phyloP scores from a whole-genome alignment of 2,113 vertebrate species.

The Cnemophilus loriae region DNA sequence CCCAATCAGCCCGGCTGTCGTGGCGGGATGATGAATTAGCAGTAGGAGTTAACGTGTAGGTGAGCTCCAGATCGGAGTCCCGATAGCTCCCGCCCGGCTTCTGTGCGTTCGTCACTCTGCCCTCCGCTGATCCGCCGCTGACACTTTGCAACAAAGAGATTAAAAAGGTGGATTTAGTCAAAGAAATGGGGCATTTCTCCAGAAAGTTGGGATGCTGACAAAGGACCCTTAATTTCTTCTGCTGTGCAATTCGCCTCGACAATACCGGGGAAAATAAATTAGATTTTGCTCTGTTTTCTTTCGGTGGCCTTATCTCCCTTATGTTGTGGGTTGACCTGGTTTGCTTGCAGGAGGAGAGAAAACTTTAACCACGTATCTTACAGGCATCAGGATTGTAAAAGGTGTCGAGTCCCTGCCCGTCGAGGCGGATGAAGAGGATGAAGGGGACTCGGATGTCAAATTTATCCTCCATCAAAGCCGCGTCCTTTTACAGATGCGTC shows the following conservation, averaged over 20 bases:
- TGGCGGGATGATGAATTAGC: constrained; percentile 86
- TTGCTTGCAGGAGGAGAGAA: neutral
- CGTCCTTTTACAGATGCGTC: fast-evolving
- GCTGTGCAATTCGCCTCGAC: neutral
- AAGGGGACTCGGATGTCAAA: neutral
- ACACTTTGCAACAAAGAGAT: constrained; percentile 76
- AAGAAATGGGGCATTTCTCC: neutral
- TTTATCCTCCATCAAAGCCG: neutral
- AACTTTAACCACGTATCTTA: neutral
- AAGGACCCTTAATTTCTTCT: constrained; percentile 69
- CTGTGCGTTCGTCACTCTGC: constrained; percentile 47
- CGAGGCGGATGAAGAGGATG: neutral
- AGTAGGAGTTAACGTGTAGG: constrained; percentile 68
- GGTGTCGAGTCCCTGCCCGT: neutral
- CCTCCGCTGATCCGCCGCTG: constrained; percentile 42
- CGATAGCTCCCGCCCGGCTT: constrained; percentile 58
- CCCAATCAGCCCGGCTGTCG: constrained; percentile 73
- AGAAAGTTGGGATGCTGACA: constrained; percentile 60
- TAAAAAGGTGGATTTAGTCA: neutral
- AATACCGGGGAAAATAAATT: constrained; percentile 35
- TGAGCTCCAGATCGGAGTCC: constrained; percentile 75
- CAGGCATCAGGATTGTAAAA: neutral
- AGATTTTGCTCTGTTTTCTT: constrained; percentile 21
- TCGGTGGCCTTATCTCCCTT: constrained; percentile 36
- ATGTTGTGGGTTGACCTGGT: neutral